phyloP scores from a whole-genome alignment of 2,888 invertebrate genomes.

The Trichopria drosophilae region DNA sequence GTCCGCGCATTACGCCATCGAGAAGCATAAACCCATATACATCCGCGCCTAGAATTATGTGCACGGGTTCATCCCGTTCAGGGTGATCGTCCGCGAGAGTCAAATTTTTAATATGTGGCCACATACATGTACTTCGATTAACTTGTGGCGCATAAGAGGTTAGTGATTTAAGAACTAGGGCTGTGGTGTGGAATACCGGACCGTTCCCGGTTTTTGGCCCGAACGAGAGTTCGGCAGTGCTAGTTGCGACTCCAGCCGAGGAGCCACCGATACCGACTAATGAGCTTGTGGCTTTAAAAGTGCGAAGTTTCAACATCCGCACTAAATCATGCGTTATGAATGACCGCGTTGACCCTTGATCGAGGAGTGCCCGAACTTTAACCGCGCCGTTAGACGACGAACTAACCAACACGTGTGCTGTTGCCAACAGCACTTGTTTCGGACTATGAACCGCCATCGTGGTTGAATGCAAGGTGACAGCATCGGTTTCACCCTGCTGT shows the following conservation, averaged over 20 bases:
- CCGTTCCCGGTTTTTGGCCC: background rate
- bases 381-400: too few relatives aligned
- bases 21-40: background rate
- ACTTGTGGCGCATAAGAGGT: slow-evolving; percentile 2
- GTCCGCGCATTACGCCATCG: background rate
- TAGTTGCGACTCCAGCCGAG: background rate
- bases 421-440: too few relatives aligned
- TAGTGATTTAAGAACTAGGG: background rate
- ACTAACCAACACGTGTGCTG: too few relatives aligned
- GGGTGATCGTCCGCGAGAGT: slow-evolving; percentile 4
- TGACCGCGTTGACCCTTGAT: too few relatives aligned
- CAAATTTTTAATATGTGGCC: slow-evolving; percentile 1
- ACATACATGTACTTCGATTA: background rate
- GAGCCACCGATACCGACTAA: background rate
- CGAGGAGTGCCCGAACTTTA: too few relatives aligned
- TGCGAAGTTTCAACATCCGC: too few relatives aligned
- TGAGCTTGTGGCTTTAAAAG: too few relatives aligned
- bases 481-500: too few relatives aligned
- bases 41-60: slow-evolving; percentile 3
- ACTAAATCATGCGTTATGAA: too few relatives aligned
- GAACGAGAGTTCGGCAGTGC: background rate
- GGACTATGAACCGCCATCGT: too few relatives aligned
- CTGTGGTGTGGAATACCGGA: background rate
- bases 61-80: background rate
- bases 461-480: too few relatives aligned